Evolutionary conservation across 2,797 vertebrate genomes (phyloP), one percentile per base, ranked within the genome.

Genomic region (Acanthiza pusilla): DNA sequence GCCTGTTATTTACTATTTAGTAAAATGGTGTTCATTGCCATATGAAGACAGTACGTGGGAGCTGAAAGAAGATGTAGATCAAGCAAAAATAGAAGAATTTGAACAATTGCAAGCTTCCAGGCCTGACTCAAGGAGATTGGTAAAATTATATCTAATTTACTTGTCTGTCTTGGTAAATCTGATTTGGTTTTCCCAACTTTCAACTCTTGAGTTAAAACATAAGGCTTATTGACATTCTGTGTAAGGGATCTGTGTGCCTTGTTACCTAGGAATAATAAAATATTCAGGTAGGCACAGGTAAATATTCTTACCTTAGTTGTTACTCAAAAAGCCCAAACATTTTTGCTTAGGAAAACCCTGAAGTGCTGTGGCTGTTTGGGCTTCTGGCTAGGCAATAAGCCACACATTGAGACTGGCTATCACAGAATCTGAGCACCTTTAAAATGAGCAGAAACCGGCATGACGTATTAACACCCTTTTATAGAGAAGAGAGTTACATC

Each of bases 31-130:
- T 97, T 99, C 99, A 7, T 98, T 99, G 97, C 99, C 99, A 11
- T 99, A 99, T 61, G 99, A 99, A 97, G 99, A 99, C 97, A 99
- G 99, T 98, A 99, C 99, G 60, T 99, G 99, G 99, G 99, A 99
- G 97, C 98, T 99, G 89, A 99, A 99, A 97, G 99, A 99, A 94
- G 99, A 99, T 54, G 99, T 99, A 68, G 99, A 99, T 97, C 99
- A 99, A 98, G 98, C 97, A 97, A 99, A 99, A 98, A 99, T 99
- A 95, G 99, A 99, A 97, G 99, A 99, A 98, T 99, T 99, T 98
- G 99, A 99, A 98, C 99, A 99, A 96, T 97, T 99, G 97, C 99
- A 99, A 98, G 98, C 99, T 98, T 98, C 94, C 62, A 98, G 98
- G 97, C 98, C 99, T 97, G 98, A 99, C 96, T 97, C 98, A 7